phyloP scores from a whole-genome alignment of 2,113 vertebrate species.

The Hyla sarda region DNA sequence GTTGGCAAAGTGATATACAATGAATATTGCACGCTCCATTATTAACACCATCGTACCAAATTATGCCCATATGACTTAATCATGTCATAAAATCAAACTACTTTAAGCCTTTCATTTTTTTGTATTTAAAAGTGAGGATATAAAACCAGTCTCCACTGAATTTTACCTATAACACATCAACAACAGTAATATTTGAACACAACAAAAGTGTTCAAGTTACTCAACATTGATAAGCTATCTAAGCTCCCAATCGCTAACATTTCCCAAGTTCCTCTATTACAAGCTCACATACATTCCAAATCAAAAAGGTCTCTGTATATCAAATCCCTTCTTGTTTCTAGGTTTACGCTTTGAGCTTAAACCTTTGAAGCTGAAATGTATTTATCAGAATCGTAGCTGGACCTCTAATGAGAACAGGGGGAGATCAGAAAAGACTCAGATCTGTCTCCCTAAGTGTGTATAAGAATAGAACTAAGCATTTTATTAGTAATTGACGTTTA shows the following conservation, averaged over 20 bases:
- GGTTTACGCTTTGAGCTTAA: conserved; percentile 44
- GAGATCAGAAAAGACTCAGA: conserved; percentile 53
- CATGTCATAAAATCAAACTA: too few species aligned
- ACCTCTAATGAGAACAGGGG: conserved; percentile 37
- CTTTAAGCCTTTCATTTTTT: too few species aligned
- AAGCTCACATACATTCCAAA: conserved; percentile 8
- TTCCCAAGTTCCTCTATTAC: conserved; percentile 31
- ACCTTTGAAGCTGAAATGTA: conserved; percentile 51
- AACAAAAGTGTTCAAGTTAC: neutral
- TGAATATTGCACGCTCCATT: too few species aligned
- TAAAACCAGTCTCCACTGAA: neutral
- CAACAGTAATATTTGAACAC: neutral
- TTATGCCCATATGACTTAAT: too few species aligned
- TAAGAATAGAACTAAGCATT: conserved; percentile 44
- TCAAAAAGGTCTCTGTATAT: conserved; percentile 24
- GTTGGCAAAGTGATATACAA: too few species aligned
- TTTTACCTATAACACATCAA: neutral
- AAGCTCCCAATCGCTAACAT: conserved; percentile 6
- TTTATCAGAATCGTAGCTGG: conserved; percentile 46
- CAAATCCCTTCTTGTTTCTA: conserved; percentile 48
- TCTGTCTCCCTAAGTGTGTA: conserved; percentile 32
- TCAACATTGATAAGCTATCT: conserved; percentile 37
- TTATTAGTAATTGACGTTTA: conserved; percentile 23
- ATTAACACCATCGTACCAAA: too few species aligned
- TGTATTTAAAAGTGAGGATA: neutral